Evolutionary conservation across 2,113 vertebrate genomes (phyloP).

Genomic region (Rhadina sibilatrix): DNA sequence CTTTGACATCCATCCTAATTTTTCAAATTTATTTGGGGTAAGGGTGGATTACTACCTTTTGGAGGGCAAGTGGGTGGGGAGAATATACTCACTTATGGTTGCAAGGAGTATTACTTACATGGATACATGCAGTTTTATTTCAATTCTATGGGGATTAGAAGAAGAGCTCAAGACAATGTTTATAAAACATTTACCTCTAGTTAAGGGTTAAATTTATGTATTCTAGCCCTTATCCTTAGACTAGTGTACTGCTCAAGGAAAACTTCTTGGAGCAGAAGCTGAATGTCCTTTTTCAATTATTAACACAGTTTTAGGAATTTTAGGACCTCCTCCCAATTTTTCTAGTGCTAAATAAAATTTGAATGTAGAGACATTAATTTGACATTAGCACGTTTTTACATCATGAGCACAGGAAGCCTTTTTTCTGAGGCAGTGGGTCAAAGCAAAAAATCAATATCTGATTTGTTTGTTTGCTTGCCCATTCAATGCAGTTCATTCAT

Average conservation of each 20-base stretch:
- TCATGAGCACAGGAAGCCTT: background rate
- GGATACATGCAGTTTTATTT: background rate
- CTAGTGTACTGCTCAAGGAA: slow-evolving; percentile 37
- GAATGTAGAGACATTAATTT: background rate
- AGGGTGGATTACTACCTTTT: background rate
- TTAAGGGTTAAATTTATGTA: background rate
- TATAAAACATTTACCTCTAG: background rate
- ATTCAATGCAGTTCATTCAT: background rate
- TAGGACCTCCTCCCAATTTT: slow-evolving; percentile 24
- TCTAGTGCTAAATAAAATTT: slow-evolving; percentile 57
- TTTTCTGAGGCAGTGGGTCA: background rate
- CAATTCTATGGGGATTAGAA: background rate
- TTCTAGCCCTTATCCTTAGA: slow-evolving; percentile 16
- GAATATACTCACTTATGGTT: background rate
- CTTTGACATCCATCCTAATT: background rate
- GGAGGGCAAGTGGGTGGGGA: background rate
- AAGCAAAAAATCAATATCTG: background rate
- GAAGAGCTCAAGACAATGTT: background rate
- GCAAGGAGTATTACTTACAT: background rate
- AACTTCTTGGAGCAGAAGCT: slow-evolving; percentile 49
- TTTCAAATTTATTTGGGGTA: background rate
- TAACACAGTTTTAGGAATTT: background rate
- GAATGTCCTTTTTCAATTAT: slow-evolving; percentile 63
- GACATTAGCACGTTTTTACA: background rate
- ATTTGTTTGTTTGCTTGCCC: background rate